These are phyloP conservation scores for Cyrtonyx montezumae DNA, from an alignment of 2,113 vertebrate species.

Conservation along the genomic window DNA sequence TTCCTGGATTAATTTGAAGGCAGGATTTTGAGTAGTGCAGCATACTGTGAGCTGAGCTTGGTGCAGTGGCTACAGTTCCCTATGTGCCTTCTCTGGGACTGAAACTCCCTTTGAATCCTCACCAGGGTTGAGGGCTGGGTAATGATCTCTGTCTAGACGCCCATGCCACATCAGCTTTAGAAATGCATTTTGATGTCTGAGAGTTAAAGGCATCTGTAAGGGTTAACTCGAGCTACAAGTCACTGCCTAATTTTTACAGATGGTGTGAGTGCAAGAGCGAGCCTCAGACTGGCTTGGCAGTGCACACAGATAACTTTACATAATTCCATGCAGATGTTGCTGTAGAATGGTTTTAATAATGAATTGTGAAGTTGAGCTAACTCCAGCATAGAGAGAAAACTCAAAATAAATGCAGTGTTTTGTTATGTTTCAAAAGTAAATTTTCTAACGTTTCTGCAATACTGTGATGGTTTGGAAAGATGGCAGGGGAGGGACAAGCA, in stretches of 20 bases:
- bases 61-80: neutral
- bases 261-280: conserved; percentile 59
- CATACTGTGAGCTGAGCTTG: neutral
- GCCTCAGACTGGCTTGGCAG: conserved; percentile 61
- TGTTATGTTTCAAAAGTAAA: conserved; percentile 42
- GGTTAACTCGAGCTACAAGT: conserved; percentile 47
- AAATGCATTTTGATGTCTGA: neutral
- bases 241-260: conserved; percentile 55
- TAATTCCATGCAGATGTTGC: conserved; percentile 66
- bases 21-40: neutral
- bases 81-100: neutral
- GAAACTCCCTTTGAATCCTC: neutral
- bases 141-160: neutral
- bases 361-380: conserved; percentile 41
- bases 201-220: neutral
- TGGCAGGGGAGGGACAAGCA: neutral
- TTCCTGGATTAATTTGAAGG: neutral
- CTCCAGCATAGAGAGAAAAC: conserved; percentile 14
- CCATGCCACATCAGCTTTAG: neutral
- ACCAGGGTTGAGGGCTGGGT: neutral
- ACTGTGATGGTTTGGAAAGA: neutral
- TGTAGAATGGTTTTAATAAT: conserved; percentile 57
- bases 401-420: conserved; percentile 49
- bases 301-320: conserved; percentile 51
- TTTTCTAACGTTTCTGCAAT: neutral